Percentiles rank a stretch among this genome's conserved stretches.
phyloP scores from a whole-genome alignment of 2,888 invertebrate species.

The Hybos culiciformis region DNA sequence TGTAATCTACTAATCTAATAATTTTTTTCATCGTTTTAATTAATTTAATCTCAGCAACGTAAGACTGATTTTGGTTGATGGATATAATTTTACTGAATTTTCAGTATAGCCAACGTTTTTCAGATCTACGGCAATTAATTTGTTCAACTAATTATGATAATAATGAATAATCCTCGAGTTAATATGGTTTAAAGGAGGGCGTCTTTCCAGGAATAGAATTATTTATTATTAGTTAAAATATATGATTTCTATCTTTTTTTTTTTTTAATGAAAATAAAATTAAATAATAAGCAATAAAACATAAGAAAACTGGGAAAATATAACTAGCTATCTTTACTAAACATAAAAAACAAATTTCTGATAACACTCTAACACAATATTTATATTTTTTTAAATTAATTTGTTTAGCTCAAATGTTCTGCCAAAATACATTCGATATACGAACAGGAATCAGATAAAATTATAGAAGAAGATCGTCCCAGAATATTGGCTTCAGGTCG shows the following conservation, averaged over 20 bases:
- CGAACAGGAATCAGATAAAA: conserved; percentile 31
- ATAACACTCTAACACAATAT: neutral
- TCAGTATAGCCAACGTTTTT: too few species aligned
- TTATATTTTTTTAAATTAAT: neutral
- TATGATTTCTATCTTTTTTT: neutral
- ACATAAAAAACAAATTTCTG: neutral
- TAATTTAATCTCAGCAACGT: too few species aligned
- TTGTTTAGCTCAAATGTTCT: conserved; percentile 28
- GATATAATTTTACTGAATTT: too few species aligned
- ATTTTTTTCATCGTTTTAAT: too few species aligned
- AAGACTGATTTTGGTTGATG: too few species aligned
- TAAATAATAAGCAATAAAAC: neutral
- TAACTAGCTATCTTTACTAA: neutral
- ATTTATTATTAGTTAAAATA: too few species aligned
- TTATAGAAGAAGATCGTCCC: conserved; percentile 34
- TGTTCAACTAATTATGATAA: too few species aligned
- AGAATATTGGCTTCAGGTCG: conserved; percentile 34
- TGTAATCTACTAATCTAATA: too few species aligned
- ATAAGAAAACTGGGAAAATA: neutral
- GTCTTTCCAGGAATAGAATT: too few species aligned
- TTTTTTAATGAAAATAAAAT: neutral
- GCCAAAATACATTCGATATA: conserved; percentile 34
- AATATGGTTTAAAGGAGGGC: too few species aligned
- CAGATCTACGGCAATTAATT: too few species aligned
- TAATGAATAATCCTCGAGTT: too few species aligned